A percentile compares a stretch with the other conserved stretches of the same genome.
phyloP scores from a whole-genome alignment of 64 coral and sea anemone species.

The Platygyra sinensis region DNA sequence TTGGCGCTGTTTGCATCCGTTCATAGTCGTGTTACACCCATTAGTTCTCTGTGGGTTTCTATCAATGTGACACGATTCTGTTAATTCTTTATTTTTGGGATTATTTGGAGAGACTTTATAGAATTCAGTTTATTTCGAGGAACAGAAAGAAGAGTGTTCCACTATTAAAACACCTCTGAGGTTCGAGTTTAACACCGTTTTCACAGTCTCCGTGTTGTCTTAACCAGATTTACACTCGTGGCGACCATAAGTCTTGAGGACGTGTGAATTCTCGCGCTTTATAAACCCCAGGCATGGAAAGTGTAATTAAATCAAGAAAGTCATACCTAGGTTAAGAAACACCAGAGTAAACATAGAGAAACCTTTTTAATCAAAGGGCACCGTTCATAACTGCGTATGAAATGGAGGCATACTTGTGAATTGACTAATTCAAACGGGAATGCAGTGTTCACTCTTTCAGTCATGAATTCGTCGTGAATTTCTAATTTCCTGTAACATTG shows the following conservation, averaged over 20 bases:
- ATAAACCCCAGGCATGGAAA: slow-evolving; percentile 22
- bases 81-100: background rate
- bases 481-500: background rate
- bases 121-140: background rate
- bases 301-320: slow-evolving; percentile 35
- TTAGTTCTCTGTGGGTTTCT: background rate
- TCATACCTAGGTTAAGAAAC: background rate
- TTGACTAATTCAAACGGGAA: background rate
- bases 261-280: slow-evolving; percentile 55
- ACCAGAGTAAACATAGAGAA: background rate
- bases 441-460: background rate
- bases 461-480: background rate
- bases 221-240: slow-evolving; percentile 4
- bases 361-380: background rate
- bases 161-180: background rate
- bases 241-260: slow-evolving; percentile 38
- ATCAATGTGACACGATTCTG: background rate
- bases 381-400: background rate
- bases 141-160: background rate
- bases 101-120: background rate
- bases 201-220: background rate
- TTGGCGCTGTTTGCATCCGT: slow-evolving; percentile 6
- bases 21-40: background rate
- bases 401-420: background rate
- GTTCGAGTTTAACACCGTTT: background rate